These are phyloP conservation scores for Phenganax stokvisi DNA, from an alignment of 92 coral and sea anemone species.

Conservation along the genomic window DNA sequence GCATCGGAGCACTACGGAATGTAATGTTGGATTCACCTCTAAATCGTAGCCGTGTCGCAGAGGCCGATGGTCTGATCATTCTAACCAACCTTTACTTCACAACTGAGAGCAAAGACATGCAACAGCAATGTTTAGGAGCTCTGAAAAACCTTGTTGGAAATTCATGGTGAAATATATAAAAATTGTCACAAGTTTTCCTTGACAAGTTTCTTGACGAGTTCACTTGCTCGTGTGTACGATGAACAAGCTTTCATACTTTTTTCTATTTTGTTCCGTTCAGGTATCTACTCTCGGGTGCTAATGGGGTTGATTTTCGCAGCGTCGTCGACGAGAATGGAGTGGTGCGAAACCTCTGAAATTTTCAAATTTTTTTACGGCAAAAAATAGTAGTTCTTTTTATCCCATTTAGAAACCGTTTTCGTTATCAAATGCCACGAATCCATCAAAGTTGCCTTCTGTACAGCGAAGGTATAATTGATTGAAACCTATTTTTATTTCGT, in stretches of 20 bases:
- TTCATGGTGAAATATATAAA: conserved; percentile 48
- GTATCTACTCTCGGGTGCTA: conserved; percentile 12
- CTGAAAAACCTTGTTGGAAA: conserved; percentile 73
- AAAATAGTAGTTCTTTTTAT: background rate
- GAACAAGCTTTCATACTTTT: background rate
- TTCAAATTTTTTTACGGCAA: background rate
- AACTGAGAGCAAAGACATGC: conserved; percentile 43
- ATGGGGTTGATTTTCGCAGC: conserved; percentile 24
- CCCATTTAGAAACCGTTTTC: conserved; percentile 6
- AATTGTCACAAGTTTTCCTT: background rate
- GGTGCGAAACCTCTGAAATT: background rate
- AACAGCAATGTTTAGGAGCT: conserved; percentile 61
- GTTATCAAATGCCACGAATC: conserved; percentile 6
- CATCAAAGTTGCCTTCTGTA: background rate
- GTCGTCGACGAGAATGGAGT: conserved; percentile 16
- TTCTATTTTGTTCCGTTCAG: background rate
- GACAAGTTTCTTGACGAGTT: background rate
- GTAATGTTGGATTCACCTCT: conserved; percentile 54
- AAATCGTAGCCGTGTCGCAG: conserved; percentile 76
- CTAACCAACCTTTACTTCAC: conserved; percentile 54
- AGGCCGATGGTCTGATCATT: conserved; percentile 58
- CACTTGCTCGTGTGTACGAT: background rate
- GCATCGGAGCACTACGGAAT: conserved; percentile 72
- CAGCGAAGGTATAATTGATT: conserved; percentile 23
- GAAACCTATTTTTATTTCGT: background rate